phyloP scores from a whole-genome alignment of 35 echinoderm and acorn worm genomes.

The Strongylocentrotus purpuratus region DNA sequence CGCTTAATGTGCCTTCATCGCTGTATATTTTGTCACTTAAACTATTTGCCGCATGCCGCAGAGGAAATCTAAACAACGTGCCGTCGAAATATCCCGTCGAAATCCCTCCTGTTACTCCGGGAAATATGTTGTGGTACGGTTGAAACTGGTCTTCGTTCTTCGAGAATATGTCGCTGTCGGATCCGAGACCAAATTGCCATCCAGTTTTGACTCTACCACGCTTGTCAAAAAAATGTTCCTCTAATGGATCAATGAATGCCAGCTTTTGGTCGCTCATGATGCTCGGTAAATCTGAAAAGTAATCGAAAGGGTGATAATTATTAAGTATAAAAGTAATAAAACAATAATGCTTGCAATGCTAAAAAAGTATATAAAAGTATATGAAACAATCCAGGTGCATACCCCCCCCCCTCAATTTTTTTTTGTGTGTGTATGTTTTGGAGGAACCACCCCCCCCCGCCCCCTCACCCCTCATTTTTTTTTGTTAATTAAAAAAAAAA shows the following conservation, averaged over 20 bases:
- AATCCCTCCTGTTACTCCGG: neutral
- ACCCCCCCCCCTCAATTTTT: too few species aligned
- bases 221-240: neutral
- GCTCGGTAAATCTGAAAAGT: slow-evolving; percentile 34
- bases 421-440: too few species aligned
- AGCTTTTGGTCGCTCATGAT: slow-evolving; percentile 15
- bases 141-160: slow-evolving; percentile 22
- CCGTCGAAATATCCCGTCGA: neutral
- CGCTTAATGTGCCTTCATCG: neutral
- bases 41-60: neutral
- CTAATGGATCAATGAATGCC: slow-evolving; percentile 40
- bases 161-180: neutral
- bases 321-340: too few species aligned
- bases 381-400: too few species aligned
- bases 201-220: neutral
- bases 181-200: neutral
- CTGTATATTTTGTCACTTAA: neutral
- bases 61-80: slow-evolving; percentile 35
- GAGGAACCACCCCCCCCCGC: too few species aligned
- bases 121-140: neutral
- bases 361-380: too few species aligned
- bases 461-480: too few species aligned
- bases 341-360: too few species aligned
- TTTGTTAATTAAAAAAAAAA: too few species aligned
- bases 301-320: neutral